A percentile compares a stretch with the other conserved stretches of the same genome.
Conservation (phyloP, 2,888 invertebrate species). For the Phrixothrix hirtus region DNA sequence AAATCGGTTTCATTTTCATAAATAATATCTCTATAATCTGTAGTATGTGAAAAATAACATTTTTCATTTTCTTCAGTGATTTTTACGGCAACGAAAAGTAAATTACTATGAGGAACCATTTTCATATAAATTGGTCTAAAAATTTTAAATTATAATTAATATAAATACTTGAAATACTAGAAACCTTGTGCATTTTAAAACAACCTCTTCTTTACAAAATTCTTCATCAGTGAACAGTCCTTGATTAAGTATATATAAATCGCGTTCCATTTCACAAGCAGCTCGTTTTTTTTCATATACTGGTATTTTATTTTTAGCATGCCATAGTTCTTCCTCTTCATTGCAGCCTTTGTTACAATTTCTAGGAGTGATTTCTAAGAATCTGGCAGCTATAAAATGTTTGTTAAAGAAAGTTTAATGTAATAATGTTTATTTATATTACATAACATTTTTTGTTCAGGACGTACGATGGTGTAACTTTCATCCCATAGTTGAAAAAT, state of each 20-base stretch:
- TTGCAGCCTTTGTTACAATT: conserved; percentile 46
- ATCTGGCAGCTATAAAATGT: too few relatives aligned
- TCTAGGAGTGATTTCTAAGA: too few relatives aligned
- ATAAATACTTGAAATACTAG: neutral
- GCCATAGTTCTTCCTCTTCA: conserved; percentile 54
- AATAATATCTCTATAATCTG: conserved; percentile 58
- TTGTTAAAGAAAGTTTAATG: too few relatives aligned
- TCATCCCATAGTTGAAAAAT: conserved; percentile 42
- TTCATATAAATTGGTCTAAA: conserved; percentile 69
- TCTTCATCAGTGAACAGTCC: conserved; percentile 39
- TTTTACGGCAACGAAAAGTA: conserved; percentile 75
- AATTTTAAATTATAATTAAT: neutral
- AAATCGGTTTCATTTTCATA: conserved; percentile 59
- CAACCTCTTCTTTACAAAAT: neutral
- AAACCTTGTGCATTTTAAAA: conserved; percentile 5
- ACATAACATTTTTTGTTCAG: too few relatives aligned
- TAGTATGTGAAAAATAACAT: conserved; percentile 57
- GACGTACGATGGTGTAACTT: too few relatives aligned
- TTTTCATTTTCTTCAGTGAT: conserved; percentile 56
- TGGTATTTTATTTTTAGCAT: conserved; percentile 44
- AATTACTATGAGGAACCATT: conserved; percentile 75
- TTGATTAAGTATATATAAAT: conserved; percentile 70
- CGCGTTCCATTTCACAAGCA: conserved; percentile 75
- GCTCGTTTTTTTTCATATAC: conserved; percentile 52
- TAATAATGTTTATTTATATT: too few relatives aligned